Evolutionary conservation across 2,113 vertebrate species (phyloP).

Genomic region (Australoheros scitulus): DNA sequence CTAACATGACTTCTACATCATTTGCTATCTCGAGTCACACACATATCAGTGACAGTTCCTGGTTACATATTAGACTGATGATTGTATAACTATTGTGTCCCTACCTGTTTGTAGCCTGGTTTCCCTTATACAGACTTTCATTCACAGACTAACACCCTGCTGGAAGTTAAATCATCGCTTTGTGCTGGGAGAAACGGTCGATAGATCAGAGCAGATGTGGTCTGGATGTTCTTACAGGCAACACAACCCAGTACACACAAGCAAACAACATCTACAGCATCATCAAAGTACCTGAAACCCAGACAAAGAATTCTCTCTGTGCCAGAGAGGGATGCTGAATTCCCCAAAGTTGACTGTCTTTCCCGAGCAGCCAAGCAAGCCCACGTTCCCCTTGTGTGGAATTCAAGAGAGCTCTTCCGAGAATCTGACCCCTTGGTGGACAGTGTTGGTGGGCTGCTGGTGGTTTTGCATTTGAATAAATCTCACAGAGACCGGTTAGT

Average conservation of each 20-base stretch:
- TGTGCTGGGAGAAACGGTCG: neutral
- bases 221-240: conserved; percentile 13
- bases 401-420: conserved; percentile 36
- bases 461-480: conserved; percentile 41
- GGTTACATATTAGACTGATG: conserved; percentile 18
- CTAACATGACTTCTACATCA: conserved; percentile 30
- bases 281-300: neutral
- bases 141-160: conserved; percentile 25
- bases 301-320: neutral
- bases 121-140: conserved; percentile 23
- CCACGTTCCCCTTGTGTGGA: neutral
- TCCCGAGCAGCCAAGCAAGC: neutral
- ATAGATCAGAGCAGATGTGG: neutral
- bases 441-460: conserved; percentile 28
- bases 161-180: conserved; percentile 27
- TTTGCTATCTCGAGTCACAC: conserved; percentile 27
- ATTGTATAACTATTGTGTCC: conserved; percentile 46
- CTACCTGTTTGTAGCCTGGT: conserved; percentile 28
- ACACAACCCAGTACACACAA: neutral
- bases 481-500: conserved; percentile 43
- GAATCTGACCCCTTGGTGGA: conserved; percentile 43
- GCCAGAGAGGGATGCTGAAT: neutral
- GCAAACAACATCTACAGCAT: conserved; percentile 4
- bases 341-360: conserved; percentile 20
- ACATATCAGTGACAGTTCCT: conserved; percentile 47